Conservation (phyloP, 2,113 vertebrate genomes). For the Spermophilus dauricus region DNA sequence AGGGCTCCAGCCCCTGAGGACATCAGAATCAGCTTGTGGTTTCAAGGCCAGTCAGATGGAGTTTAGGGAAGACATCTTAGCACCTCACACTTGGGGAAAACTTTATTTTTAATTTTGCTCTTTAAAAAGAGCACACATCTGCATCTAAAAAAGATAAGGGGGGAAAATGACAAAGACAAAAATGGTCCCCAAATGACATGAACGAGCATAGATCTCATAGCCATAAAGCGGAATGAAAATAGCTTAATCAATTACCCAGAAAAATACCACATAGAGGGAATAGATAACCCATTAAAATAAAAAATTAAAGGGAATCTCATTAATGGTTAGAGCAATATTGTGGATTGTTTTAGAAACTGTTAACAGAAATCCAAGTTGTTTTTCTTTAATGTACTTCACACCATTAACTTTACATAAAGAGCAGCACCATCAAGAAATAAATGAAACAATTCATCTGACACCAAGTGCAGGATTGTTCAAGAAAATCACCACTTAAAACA, state of each 20-base stretch:
- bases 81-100: not conserved
- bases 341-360: constrained; percentile 55
- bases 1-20: not conserved
- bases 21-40: not conserved
- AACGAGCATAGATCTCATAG: constrained; percentile 17
- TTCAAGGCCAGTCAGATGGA: not conserved
- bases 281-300: constrained; percentile 47
- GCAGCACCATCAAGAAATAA: constrained; percentile 15
- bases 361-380: constrained; percentile 54
- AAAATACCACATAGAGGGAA: constrained; percentile 19
- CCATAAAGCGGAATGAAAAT: not conserved
- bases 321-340: not conserved
- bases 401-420: constrained; percentile 67
- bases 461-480: not conserved
- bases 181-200: not conserved
- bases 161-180: not conserved
- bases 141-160: not conserved
- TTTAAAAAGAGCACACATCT: not conserved
- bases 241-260: constrained; percentile 48
- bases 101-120: constrained; percentile 40
- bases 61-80: not conserved
- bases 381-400: constrained; percentile 50
- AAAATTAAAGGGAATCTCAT: constrained; percentile 62
- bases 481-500: not conserved
- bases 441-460: not conserved